phyloP scores from a whole-genome alignment of 2,113 vertebrate species.

The Elachura formosa region DNA sequence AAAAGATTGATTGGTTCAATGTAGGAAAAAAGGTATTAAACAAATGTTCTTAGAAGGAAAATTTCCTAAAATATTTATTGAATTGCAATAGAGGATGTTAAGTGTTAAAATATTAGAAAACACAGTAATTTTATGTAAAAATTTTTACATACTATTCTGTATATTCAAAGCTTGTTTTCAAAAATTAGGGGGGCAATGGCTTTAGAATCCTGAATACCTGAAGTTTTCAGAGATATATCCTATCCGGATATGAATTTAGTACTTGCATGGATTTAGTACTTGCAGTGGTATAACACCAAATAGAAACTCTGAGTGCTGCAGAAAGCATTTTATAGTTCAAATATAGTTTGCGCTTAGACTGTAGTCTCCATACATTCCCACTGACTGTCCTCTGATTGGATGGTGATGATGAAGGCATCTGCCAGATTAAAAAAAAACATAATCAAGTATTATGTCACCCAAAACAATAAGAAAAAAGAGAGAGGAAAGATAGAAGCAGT shows the following conservation, averaged over 20 bases:
- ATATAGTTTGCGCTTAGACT: background rate
- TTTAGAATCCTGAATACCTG: background rate
- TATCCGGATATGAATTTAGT: background rate
- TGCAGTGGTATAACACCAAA: background rate
- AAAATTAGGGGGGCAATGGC: background rate
- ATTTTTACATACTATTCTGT: background rate
- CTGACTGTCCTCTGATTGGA: background rate
- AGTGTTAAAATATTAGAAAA: background rate
- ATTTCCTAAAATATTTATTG: background rate
- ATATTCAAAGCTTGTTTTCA: background rate
- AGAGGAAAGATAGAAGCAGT: background rate
- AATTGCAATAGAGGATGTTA: background rate
- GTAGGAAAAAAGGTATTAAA: background rate
- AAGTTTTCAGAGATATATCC: background rate
- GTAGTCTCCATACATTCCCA: background rate
- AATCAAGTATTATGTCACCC: background rate
- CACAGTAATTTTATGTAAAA: background rate
- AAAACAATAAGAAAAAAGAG: background rate
- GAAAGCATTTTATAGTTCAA: background rate
- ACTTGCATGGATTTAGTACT: background rate
- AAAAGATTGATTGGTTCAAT: background rate
- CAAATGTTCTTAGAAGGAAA: background rate
- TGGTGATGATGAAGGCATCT: background rate
- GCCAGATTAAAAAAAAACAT: background rate
- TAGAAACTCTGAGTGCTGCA: background rate